Percentiles rank a stretch among this genome's conserved stretches.
Conservation (phyloP, 2,888 invertebrate genomes). For the Dascillus cervinus region DNA sequence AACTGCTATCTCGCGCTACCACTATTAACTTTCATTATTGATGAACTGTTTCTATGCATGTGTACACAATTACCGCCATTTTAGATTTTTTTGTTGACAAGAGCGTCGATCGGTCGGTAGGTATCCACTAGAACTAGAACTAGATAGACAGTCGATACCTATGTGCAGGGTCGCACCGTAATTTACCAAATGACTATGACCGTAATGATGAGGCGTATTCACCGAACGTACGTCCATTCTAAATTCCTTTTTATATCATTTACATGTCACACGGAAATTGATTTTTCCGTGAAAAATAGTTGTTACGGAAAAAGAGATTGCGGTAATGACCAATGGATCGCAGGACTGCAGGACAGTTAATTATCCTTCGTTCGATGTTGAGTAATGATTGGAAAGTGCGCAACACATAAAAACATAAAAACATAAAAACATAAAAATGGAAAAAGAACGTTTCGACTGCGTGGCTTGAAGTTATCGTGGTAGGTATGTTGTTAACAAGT, state of each 20-base stretch:
- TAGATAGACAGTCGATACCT: slow-evolving; percentile 27
- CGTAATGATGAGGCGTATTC: slow-evolving; percentile 16
- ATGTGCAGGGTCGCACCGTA: slow-evolving; percentile 21
- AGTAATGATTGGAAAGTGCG: too few species aligned
- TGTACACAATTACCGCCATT: slow-evolving; percentile 31
- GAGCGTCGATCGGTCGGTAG: too few species aligned
- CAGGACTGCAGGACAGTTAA: too few species aligned
- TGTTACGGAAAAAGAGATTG: slow-evolving; percentile 8
- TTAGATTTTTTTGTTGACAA: slow-evolving; percentile 30
- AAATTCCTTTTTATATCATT: slow-evolving; percentile 30
- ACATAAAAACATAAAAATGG: too few species aligned
- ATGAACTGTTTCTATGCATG: slow-evolving; percentile 31
- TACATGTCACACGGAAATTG: slow-evolving; percentile 31
- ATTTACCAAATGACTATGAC: slow-evolving; percentile 26
- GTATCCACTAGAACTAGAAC: too few species aligned
- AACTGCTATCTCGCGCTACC: slow-evolving; percentile 14
- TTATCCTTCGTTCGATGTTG: too few species aligned
- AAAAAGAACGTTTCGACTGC: too few species aligned
- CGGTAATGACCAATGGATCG: too few species aligned
- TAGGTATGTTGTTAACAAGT: background rate
- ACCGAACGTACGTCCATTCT: slow-evolving; percentile 18
- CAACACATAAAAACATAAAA: too few species aligned
- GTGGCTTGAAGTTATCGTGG: too few species aligned
- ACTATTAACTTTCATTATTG: slow-evolving; percentile 33
- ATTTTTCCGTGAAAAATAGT: slow-evolving; percentile 28